phyloP scores from a whole-genome alignment of 2,797 vertebrate species.

The Sebastes trivittatus region DNA sequence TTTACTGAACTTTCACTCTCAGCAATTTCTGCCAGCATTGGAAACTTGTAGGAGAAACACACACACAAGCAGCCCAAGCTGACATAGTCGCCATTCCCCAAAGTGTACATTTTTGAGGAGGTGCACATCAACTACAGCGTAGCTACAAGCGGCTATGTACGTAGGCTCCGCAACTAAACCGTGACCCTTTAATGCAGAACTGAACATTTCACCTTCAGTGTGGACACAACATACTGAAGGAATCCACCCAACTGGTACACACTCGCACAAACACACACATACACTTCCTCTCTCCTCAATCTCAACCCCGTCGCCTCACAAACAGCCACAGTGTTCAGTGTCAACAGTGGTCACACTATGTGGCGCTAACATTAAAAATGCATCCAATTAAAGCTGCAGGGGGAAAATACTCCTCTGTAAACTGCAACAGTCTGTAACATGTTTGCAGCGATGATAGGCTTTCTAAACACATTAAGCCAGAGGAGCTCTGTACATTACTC shows the following conservation, averaged over 20 bases:
- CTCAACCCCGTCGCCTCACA: conserved; percentile 45
- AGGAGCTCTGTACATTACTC: conserved; percentile 58
- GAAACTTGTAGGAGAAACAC: background rate
- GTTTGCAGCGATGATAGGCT: conserved; percentile 65
- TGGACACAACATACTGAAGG: conserved; percentile 5
- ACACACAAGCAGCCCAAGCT: background rate
- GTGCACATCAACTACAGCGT: background rate
- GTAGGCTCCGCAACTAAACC: background rate
- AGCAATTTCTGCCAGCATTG: background rate
- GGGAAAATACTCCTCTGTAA: conserved; percentile 39
- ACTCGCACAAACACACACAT: conserved; percentile 11
- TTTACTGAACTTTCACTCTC: background rate
- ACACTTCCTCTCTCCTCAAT: conserved; percentile 27
- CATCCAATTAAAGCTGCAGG: conserved; percentile 63
- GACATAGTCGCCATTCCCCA: background rate
- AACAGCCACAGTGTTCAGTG: conserved; percentile 59
- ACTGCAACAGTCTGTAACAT: conserved; percentile 63
- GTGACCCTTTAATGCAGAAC: background rate
- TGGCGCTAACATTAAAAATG: conserved; percentile 59
- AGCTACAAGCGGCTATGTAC: background rate
- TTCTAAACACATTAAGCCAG: conserved; percentile 69
- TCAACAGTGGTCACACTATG: conserved; percentile 60
- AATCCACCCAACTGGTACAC: conserved; percentile 26
- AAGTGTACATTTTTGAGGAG: background rate
- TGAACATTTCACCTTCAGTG: conserved; percentile 24